Evolutionary conservation across 2,888 invertebrate genomes (phyloP).

Genomic region (Horisme vitalbata): DNA sequence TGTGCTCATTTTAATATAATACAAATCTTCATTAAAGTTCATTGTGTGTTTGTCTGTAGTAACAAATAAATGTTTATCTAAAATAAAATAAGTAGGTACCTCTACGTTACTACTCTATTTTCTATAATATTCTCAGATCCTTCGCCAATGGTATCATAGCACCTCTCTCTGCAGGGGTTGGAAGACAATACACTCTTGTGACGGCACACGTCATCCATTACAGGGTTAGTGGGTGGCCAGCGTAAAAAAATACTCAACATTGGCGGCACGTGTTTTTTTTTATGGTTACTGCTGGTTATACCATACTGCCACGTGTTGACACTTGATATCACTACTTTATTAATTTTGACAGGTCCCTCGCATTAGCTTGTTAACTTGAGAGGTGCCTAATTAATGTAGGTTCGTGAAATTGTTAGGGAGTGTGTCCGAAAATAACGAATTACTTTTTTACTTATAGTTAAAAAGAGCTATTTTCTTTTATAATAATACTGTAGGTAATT

Average conservation of each 20-base stretch:
- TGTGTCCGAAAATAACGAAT: conserved; percentile 6
- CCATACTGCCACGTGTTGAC: conserved; percentile 59
- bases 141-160: conserved; percentile 17
- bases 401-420: conserved; percentile 9
- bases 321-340: conserved; percentile 72
- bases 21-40: too few species aligned
- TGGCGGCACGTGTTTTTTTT: conserved; percentile 27
- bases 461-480: not conserved
- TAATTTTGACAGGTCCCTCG: conserved; percentile 60
- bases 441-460: conserved; percentile 2
- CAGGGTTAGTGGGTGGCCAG: conserved; percentile 37
- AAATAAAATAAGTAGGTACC: not conserved
- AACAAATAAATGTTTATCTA: too few species aligned
- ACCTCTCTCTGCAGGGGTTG: conserved; percentile 18
- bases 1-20: too few species aligned
- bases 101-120: not conserved
- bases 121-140: conserved; percentile 18
- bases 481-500: not conserved
- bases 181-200: conserved; percentile 57
- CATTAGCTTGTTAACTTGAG: conserved; percentile 62
- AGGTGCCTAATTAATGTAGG: conserved; percentile 43
- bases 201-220: conserved; percentile 72
- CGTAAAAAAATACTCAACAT: conserved; percentile 49
- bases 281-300: conserved; percentile 9
- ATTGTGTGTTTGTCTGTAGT: too few species aligned